Conservation (phyloP, 2,797 vertebrate species). For the Urophycis tenuis region DNA sequence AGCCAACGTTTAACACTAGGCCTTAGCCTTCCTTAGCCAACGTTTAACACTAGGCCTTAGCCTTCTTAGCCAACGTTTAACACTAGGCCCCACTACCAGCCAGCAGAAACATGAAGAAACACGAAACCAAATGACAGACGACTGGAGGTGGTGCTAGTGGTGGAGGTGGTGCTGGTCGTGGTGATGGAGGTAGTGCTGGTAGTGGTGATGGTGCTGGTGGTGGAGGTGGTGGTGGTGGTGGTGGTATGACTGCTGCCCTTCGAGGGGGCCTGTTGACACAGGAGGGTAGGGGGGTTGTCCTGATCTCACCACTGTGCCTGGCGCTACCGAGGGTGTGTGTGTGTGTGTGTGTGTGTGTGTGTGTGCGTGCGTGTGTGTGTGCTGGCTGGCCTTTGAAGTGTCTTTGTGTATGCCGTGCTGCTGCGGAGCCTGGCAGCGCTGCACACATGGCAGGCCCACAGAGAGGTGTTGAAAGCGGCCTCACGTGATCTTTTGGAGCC, state of each 20-base stretch:
- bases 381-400: constrained; percentile 45
- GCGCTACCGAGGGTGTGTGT: constrained; percentile 20
- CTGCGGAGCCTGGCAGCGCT: constrained; percentile 34
- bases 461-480: constrained; percentile 9
- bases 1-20: too few relatives aligned
- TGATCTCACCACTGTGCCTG: constrained; percentile 39
- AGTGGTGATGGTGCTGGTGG: too few relatives aligned
- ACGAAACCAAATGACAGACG: too few relatives aligned
- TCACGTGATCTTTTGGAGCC: constrained; percentile 28
- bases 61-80: too few relatives aligned
- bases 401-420: constrained; percentile 27
- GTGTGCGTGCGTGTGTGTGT: background rate
- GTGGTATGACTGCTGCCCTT: constrained; percentile 26
- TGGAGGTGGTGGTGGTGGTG: background rate
- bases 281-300: constrained; percentile 28
- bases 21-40: too few relatives aligned
- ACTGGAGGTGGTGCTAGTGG: too few relatives aligned
- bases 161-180: background rate
- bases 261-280: constrained; percentile 28
- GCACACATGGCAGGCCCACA: constrained; percentile 50
- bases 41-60: too few relatives aligned
- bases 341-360: background rate
- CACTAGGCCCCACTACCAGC: too few relatives aligned
- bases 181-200: background rate
- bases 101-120: too few relatives aligned